phyloP scores from a whole-genome alignment of 2,797 vertebrate species.

The Sebastes oblongus region DNA sequence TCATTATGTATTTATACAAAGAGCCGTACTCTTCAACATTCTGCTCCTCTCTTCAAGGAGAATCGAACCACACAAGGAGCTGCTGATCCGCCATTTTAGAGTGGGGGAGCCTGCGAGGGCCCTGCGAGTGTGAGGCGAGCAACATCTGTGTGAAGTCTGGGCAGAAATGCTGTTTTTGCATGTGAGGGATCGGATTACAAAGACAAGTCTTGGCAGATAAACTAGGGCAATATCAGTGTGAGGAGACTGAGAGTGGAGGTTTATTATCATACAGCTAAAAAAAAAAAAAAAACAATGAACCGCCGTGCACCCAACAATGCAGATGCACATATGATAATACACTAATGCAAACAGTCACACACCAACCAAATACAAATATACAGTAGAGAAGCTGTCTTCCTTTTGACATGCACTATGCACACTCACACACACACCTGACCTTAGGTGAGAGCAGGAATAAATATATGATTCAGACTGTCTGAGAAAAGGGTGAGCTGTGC shows the following conservation, averaged over 20 bases:
- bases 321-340: background rate
- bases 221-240: conserved; percentile 63
- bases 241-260: conserved; percentile 48
- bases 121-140: conserved; percentile 60
- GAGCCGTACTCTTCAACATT: conserved; percentile 44
- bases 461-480: background rate
- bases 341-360: background rate
- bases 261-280: conserved; percentile 27
- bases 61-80: conserved; percentile 48
- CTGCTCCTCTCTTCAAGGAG: conserved; percentile 56
- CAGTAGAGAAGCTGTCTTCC: background rate
- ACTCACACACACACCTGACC: conserved; percentile 18
- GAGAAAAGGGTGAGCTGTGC: background rate
- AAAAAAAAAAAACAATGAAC: conserved; percentile 3
- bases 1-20: conserved; percentile 66
- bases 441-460: conserved; percentile 29
- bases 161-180: conserved; percentile 68
- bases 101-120: conserved; percentile 63
- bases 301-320: background rate
- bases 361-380: background rate
- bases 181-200: conserved; percentile 75
- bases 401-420: background rate
- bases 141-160: conserved; percentile 83
- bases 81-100: conserved; percentile 71
- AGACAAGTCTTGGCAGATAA: conserved; percentile 78